Evolutionary conservation across 2,113 vertebrate genomes (phyloP).

Genomic region (Pycnonotus jocosus): DNA sequence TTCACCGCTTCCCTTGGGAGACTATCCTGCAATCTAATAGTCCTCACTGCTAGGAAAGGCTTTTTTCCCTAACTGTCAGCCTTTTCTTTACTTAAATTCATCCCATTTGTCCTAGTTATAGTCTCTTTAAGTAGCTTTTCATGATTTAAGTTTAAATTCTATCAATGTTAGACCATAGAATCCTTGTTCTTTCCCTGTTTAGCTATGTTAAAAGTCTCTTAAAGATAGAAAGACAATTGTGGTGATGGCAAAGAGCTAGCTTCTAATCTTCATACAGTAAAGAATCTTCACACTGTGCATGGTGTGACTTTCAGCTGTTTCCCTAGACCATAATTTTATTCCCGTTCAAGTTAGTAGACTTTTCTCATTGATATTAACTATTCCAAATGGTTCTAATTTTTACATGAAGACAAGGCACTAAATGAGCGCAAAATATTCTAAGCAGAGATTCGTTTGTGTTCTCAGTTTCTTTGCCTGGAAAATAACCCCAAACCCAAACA

Average conservation of each 20-base stretch:
- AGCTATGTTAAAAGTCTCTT: background rate
- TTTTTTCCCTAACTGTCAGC: constrained; percentile 18
- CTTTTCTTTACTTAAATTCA: constrained; percentile 36
- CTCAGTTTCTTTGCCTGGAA: background rate
- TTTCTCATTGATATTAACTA: background rate
- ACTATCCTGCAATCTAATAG: constrained; percentile 44
- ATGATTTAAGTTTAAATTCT: background rate
- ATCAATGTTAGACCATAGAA: background rate
- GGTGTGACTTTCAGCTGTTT: background rate
- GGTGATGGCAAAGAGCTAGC: background rate
- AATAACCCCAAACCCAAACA: background rate
- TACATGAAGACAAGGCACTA: background rate
- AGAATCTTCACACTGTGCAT: background rate
- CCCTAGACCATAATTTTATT: background rate
- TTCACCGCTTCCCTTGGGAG: constrained; percentile 47
- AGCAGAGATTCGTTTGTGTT: background rate
- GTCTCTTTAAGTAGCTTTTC: background rate
- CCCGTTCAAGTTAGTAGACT: background rate
- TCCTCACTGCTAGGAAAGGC: constrained; percentile 6
- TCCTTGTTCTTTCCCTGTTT: background rate
- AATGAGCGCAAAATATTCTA: background rate
- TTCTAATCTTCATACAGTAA: background rate
- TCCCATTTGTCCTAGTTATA: constrained; percentile 13
- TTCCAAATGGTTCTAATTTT: background rate
- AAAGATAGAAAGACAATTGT: background rate